Evolutionary conservation across 2,797 vertebrate genomes (phyloP).

Genomic region (Brachyalestes nurse): DNA sequence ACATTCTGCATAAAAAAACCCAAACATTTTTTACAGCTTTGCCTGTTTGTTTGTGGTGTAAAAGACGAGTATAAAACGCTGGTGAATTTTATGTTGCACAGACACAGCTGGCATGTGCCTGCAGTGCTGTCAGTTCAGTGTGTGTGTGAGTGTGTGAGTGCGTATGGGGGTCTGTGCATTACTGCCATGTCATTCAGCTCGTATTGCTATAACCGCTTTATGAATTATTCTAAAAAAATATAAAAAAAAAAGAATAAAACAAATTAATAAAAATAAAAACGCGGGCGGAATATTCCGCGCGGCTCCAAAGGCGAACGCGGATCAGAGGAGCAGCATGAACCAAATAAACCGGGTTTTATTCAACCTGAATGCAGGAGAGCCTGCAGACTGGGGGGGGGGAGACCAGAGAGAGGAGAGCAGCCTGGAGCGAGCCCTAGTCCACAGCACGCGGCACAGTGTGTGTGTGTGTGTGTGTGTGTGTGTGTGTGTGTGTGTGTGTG

Average conservation of each 20-base stretch:
- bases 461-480: neutral
- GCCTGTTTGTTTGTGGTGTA: neutral
- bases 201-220: conserved; percentile 7
- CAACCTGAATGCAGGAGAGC: conserved; percentile 36
- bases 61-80: neutral
- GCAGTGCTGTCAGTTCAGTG: neutral
- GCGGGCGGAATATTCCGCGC: neutral
- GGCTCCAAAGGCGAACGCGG: neutral
- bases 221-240: neutral
- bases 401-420: conserved; percentile 55
- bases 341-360: conserved; percentile 39
- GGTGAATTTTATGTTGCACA: conserved; percentile 1
- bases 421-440: conserved; percentile 57
- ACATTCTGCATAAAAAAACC: too few species aligned
- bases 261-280: neutral
- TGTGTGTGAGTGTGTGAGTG: conserved; percentile 14
- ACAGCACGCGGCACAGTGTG: neutral
- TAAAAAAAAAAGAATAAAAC: too few species aligned
- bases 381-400: conserved; percentile 41
- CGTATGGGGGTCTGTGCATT: conserved; percentile 31
- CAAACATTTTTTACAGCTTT: neutral
- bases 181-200: conserved; percentile 23
- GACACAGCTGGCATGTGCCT: neutral
- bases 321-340: conserved; percentile 2
- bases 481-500: neutral